phyloP scores from a whole-genome alignment of 2,113 vertebrate genomes.

The Eclectus roratus region DNA sequence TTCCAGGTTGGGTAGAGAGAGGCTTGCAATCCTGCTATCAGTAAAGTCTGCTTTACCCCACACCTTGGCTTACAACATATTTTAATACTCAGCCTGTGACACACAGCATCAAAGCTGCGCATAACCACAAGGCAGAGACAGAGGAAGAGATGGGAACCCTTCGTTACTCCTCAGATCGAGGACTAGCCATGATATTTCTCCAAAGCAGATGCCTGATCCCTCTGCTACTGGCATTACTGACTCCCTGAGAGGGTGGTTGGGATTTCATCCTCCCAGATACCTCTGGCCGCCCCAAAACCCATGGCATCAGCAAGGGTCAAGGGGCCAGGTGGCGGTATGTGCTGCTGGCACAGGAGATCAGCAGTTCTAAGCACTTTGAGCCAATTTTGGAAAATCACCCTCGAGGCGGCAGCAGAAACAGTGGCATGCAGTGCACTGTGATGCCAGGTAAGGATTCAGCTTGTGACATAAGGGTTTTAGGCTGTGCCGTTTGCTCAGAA shows the following conservation, averaged over 20 bases:
- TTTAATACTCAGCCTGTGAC: background rate
- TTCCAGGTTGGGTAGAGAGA: background rate
- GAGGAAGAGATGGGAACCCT: background rate
- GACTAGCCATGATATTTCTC: background rate
- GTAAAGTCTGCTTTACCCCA: background rate
- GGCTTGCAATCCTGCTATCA: background rate
- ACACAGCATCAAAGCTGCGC: background rate
- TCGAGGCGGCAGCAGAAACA: fast-evolving
- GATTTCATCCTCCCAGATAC: background rate
- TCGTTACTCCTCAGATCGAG: background rate
- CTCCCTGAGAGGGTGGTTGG: background rate
- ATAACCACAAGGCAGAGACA: background rate
- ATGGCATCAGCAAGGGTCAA: background rate
- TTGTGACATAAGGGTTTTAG: background rate
- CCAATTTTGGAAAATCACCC: background rate
- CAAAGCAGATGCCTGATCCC: fast-evolving
- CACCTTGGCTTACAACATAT: background rate
- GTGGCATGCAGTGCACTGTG: fast-evolving
- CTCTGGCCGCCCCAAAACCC: background rate
- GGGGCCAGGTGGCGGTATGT: fast-evolving
- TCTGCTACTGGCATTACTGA: fast-evolving
- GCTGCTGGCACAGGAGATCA: background rate
- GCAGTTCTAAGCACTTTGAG: background rate
- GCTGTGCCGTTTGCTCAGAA: background rate
- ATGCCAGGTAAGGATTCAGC: background rate